Evolutionary conservation across 2,888 invertebrate species (phyloP), one percentile per base, ranked within the genome.

Genomic region (Odontocolon sp.): DNA sequence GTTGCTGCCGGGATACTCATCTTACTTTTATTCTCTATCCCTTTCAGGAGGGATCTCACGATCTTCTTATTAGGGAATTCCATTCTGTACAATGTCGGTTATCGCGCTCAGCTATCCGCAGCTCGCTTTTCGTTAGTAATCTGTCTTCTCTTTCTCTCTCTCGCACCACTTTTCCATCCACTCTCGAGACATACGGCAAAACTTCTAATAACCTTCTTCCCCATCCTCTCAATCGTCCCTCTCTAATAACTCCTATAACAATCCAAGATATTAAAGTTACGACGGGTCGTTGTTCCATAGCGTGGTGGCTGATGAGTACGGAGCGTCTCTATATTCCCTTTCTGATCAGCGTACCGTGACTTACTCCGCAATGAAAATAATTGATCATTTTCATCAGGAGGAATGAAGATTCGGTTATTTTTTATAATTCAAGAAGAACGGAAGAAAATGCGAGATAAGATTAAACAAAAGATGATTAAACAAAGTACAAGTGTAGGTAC

Each of bases 191-290:
- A 57, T 63, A 69, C 57, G 75, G 69, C 69, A 70, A 75, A 75
- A 75, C 75, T 75, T 75, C 69, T 69, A 75, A 75, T 75, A 75
- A 59, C 69, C 75, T 69, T 11, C 59, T 45, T 11, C 9, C 26
- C 40, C 52, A 42, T 36, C 38, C 52, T 54, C 40, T 21, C 42
- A 18, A 42, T 40, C 56, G 50, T 69, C 69, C 47, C 50, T 69
- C 52, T 57, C 75, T 69, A 75, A 75, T 75, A 69, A 75, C 64
- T 75, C 69, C 52, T 69, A 64, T 69, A 75, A 69, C 69, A 70
- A 75, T 75, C 69, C 63, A 69, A 75, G 75, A 75, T 75, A 69
- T 59, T 75, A 69, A 69, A 75, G 75, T 75, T 74, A 69, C 57
- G 64, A 70, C 50, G 64, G 66, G 40, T 74, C 68, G 16, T 67